phyloP scores from a whole-genome alignment of 2,797 vertebrate species.

The Meda fulgida region DNA sequence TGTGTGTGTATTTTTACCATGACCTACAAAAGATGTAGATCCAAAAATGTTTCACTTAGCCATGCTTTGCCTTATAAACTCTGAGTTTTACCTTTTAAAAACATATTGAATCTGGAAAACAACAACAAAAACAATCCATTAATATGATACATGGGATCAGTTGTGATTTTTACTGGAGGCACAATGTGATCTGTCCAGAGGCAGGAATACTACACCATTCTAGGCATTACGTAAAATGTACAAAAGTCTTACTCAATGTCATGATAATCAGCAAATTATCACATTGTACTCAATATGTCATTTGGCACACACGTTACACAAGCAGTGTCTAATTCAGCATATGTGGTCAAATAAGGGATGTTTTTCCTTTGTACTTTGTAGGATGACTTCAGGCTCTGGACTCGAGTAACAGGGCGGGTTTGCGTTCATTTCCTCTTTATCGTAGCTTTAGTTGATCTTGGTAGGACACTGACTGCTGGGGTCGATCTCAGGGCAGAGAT shows the following conservation, averaged over 20 bases:
- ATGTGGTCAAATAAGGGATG: background rate
- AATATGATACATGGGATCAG: background rate
- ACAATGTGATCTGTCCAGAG: background rate
- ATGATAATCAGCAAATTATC: background rate
- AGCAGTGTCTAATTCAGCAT: background rate
- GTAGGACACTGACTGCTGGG: constrained; percentile 8
- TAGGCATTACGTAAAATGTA: background rate
- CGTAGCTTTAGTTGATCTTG: constrained; percentile 25
- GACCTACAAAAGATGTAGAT: too few species aligned
- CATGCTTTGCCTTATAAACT: too few species aligned
- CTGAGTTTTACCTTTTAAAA: background rate
- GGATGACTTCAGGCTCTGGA: constrained; percentile 21
- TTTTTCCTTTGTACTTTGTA: constrained; percentile 13
- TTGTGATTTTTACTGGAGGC: constrained; percentile 31
- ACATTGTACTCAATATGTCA: background rate
- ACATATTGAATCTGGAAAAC: background rate
- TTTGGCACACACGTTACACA: constrained; percentile 3
- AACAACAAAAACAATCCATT: background rate
- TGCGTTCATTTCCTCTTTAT: constrained; percentile 21
- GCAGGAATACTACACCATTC: background rate
- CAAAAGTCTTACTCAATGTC: background rate
- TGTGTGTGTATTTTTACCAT: too few species aligned
- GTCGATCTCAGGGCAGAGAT: constrained; percentile 4
- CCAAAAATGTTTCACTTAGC: too few species aligned
- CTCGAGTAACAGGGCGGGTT: background rate